A percentile compares a stretch with the other conserved stretches of the same genome.
These are phyloP conservation scores for Mylabris sibirica DNA, from an alignment of 2,888 invertebrate species.

Conservation along the genomic window DNA sequence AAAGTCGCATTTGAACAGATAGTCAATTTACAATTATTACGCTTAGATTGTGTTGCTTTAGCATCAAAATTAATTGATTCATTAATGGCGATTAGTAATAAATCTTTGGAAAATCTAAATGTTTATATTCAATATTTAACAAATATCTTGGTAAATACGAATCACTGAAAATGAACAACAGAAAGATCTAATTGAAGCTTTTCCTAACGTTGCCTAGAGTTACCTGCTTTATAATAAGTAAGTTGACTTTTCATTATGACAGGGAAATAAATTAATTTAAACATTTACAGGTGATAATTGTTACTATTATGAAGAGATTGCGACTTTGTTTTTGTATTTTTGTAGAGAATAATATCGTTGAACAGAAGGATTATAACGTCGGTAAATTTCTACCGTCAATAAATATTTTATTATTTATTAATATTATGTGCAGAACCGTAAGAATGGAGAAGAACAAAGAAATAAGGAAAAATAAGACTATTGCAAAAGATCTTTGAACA, in stretches of 20 bases:
- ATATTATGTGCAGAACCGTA: too few species aligned
- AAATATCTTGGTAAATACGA: conserved; percentile 60
- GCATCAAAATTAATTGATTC: conserved; percentile 59
- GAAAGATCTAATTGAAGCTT: conserved; percentile 57
- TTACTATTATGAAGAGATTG: conserved; percentile 62
- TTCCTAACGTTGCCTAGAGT: conserved; percentile 60
- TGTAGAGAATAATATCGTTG: too few species aligned
- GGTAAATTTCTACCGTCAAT: too few species aligned
- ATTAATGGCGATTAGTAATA: conserved; percentile 57
- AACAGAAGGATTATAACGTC: too few species aligned
- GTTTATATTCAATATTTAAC: conserved; percentile 61
- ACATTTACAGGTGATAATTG: conserved; percentile 50
- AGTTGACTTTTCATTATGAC: conserved; percentile 25
- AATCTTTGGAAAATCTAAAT: conserved; percentile 55
- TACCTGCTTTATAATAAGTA: conserved; percentile 47
- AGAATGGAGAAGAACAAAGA: too few species aligned
- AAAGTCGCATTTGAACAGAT: conserved; percentile 56
- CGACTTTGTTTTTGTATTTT: too few species aligned
- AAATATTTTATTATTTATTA: too few species aligned
- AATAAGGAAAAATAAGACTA: too few species aligned
- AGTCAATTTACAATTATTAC: conserved; percentile 55
- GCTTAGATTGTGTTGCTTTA: conserved; percentile 62
- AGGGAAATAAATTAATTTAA: conserved; percentile 2
- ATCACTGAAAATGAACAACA: conserved; percentile 59
- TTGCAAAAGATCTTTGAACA: too few species aligned